Conservation (phyloP, 2,113 vertebrate species). For the Ceuthmochares aereus region DNA sequence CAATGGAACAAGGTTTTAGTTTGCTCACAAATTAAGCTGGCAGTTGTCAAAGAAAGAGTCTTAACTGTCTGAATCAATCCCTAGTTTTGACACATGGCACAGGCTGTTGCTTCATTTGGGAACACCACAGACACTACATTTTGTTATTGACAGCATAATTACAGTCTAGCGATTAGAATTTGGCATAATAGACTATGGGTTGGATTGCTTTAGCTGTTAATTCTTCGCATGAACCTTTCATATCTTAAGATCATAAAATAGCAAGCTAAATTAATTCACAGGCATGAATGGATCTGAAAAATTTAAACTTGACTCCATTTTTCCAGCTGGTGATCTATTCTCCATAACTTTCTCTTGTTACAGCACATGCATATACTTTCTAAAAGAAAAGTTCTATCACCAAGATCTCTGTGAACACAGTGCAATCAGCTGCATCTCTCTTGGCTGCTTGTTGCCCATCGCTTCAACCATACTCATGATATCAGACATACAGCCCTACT, state of each 20-base stretch:
- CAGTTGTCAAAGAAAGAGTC: constrained; percentile 20
- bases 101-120: constrained; percentile 51
- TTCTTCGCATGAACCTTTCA: constrained; percentile 45
- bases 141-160: constrained; percentile 67
- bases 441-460: background rate
- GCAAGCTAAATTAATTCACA: constrained; percentile 47
- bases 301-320: constrained; percentile 40
- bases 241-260: constrained; percentile 45
- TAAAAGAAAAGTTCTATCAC: background rate
- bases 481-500: background rate
- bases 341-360: background rate
- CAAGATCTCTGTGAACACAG: background rate
- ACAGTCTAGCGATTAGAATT: constrained; percentile 45
- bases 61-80: constrained; percentile 72
- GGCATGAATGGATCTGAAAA: constrained; percentile 16
- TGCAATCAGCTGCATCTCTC: background rate
- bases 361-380: background rate
- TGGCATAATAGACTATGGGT: constrained; percentile 10
- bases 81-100: background rate
- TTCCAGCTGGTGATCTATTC: constrained; percentile 38
- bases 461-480: accelerated
- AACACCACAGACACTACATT: constrained; percentile 35
- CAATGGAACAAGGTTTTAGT: constrained; percentile 32
- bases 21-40: constrained; percentile 49
- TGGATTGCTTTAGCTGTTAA: background rate